Percentiles rank a stretch among this genome's conserved stretches.
Evolutionary conservation across 2,888 invertebrate species (phyloP).

Genomic region (Philereme vetulata): DNA sequence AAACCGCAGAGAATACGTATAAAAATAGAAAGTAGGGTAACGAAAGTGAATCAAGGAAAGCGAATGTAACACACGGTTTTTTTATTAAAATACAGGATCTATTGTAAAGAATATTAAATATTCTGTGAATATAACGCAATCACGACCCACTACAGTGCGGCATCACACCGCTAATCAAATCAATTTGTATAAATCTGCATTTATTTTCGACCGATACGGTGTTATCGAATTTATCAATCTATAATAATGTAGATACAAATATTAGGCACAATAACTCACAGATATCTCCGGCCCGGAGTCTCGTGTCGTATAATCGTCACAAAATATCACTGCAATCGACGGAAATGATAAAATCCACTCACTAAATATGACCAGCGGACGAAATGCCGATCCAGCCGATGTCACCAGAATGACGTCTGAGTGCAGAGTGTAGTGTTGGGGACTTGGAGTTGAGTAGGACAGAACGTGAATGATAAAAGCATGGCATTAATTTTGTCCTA

Average conservation of each 20-base stretch:
- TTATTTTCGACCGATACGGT: slow-evolving; percentile 24
- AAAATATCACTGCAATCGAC: slow-evolving; percentile 53
- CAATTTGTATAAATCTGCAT: slow-evolving; percentile 45
- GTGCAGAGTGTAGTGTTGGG: slow-evolving; percentile 6
- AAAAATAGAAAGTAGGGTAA: slow-evolving; percentile 36
- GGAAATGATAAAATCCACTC: slow-evolving; percentile 47
- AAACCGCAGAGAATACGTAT: slow-evolving; percentile 9
- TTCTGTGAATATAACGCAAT: slow-evolving; percentile 28
- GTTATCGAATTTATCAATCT: slow-evolving; percentile 29
- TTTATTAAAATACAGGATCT: slow-evolving; percentile 7
- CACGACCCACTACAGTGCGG: slow-evolving; percentile 39
- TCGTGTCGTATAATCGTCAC: slow-evolving; percentile 43
- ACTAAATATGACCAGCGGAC: slow-evolving; percentile 43
- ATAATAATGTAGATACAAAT: slow-evolving; percentile 34
- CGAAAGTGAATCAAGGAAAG: slow-evolving; percentile 28
- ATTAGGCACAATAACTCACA: slow-evolving; percentile 50
- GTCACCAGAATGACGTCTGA: slow-evolving; percentile 51
- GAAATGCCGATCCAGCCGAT: slow-evolving; percentile 40
- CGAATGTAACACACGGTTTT: slow-evolving; percentile 12
- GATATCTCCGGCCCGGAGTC: slow-evolving; percentile 46
- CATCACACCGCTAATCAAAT: slow-evolving; percentile 29
- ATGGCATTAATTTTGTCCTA: too few species aligned
- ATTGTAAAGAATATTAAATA: slow-evolving; percentile 25
- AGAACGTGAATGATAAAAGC: too few species aligned
- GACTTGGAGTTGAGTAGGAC: too few species aligned